phyloP scores from a whole-genome alignment of 2,113 vertebrate species.

The Hipposideros armiger region DNA sequence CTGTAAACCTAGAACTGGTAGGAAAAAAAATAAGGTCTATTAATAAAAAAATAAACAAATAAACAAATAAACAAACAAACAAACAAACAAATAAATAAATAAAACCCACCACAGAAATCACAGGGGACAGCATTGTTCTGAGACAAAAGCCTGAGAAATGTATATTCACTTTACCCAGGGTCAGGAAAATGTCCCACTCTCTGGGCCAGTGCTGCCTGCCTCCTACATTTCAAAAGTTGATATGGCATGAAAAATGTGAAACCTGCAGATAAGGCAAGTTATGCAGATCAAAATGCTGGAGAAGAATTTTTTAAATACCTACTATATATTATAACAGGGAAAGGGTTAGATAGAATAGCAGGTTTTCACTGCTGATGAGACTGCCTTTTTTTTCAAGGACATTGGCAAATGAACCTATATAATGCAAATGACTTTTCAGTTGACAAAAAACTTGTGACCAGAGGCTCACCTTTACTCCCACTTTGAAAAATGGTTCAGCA shows the following conservation, averaged over 20 bases:
- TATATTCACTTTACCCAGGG: neutral
- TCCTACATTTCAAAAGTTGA: neutral
- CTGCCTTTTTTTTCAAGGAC: neutral
- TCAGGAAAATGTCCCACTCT: neutral
- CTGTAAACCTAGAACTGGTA: neutral
- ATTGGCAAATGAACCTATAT: neutral
- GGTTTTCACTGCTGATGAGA: neutral
- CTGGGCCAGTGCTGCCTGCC: neutral
- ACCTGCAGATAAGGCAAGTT: neutral
- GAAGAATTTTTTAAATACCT: neutral
- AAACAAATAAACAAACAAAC: too few species aligned
- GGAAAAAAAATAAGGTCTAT: neutral
- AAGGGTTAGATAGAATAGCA: neutral
- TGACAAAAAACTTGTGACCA: neutral
- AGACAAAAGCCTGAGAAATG: neutral
- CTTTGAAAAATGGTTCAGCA: neutral
- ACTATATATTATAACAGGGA: neutral
- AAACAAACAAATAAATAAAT: too few species aligned
- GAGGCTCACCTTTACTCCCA: neutral
- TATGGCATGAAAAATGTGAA: neutral
- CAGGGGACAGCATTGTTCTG: neutral
- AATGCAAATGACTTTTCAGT: neutral
- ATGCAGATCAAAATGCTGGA: neutral
- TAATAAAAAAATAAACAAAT: neutral
- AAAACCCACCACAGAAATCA: neutral